Base-by-base conservation (phyloP, 2,113 vertebrate species). In the Taurulus bubalis region DNA sequence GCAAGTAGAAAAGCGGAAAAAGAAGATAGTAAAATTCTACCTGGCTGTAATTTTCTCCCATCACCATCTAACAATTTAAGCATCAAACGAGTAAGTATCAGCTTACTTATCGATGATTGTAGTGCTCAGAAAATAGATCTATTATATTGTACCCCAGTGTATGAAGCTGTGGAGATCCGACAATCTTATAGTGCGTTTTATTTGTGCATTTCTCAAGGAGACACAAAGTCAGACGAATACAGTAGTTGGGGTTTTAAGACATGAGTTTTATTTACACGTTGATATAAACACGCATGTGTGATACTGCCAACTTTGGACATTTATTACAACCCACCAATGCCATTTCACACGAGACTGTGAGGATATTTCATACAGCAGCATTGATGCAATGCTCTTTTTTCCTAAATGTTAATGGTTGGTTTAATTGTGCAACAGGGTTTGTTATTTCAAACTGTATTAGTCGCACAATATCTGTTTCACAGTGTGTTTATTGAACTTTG, bases 41-140 rank as follows among this genome's bases (percentile, higher is more conserved):
- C 32, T 0, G 26, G 53, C 60, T 77, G 1, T 3, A 16, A 79
- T 74, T 71, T 74, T 68, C 70, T 86, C 72, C 71, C 64, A 73
- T 87, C 80, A 51, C 47, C 58, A 59, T 59, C 58, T 59, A 8
- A 30, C 66, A 60, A 85, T 80, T 38, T 76, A 2, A 85, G 24
- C 88, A 59, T 72, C 85, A 79, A 11, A 71, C 83, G 91, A 89
- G 94, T 94, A 89, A 92, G 92, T 10, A 59, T 82, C 76, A 20
- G 69, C 36, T 30, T 59, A 51, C 42, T 34, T 69, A 45, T 12
- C 10, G 59, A 69, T 79, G 64, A 20, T 60, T 55, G 28, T 22
- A 15, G n/a, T 38, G 20, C 22, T 60, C 67, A 49, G 18, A 69
- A n/a, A 51, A 78, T 20, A 42, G 51, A 85, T 38, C 47, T 0